These are phyloP conservation scores for Lepidurus packardi DNA, from an alignment of 1,140 invertebrate species.

Conservation along the genomic window DNA sequence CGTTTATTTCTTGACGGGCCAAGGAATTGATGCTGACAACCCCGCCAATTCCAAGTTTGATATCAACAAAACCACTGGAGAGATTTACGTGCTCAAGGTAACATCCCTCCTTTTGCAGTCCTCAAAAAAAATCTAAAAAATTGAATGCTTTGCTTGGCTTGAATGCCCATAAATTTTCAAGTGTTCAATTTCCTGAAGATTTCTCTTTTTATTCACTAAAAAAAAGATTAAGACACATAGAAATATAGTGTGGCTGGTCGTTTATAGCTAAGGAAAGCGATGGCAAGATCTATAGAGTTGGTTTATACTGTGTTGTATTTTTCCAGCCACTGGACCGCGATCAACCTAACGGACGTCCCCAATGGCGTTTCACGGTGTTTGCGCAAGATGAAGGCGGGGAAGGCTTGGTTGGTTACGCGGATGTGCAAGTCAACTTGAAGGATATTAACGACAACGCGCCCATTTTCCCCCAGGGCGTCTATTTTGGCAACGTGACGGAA, in stretches of 20 bases:
- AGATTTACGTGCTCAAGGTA: conserved; percentile 89
- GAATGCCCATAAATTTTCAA: too few relatives aligned
- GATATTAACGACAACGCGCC: conserved; percentile 99
- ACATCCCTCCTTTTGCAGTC: conserved; percentile 36
- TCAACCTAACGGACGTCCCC: conserved; percentile 88
- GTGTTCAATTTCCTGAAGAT: too few relatives aligned
- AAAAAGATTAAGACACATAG: too few relatives aligned
- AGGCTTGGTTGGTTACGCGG: conserved; percentile 93
- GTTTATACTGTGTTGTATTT: conserved; percentile 29
- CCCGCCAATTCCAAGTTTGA: conserved; percentile 92
- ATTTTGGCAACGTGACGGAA: conserved; percentile 91
- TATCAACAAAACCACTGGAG: conserved; percentile 88
- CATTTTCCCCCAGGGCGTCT: conserved; percentile 87
- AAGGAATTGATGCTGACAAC: conserved; percentile 91
- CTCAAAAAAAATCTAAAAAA: too few relatives aligned
- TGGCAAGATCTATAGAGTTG: too few relatives aligned
- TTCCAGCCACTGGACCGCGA: conserved; percentile 88
- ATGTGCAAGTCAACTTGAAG: conserved; percentile 93
- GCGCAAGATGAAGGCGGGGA: conserved; percentile 94
- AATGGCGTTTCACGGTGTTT: conserved; percentile 97
- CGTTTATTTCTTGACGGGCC: conserved; percentile 92
- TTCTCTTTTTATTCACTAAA: too few relatives aligned
- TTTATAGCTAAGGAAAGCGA: too few relatives aligned
- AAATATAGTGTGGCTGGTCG: too few relatives aligned
- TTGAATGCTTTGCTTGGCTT: too few relatives aligned